Percentiles rank a stretch among this genome's conserved stretches.
phyloP scores from a whole-genome alignment of 1,140 invertebrate species.

The Mamestra configurata region DNA sequence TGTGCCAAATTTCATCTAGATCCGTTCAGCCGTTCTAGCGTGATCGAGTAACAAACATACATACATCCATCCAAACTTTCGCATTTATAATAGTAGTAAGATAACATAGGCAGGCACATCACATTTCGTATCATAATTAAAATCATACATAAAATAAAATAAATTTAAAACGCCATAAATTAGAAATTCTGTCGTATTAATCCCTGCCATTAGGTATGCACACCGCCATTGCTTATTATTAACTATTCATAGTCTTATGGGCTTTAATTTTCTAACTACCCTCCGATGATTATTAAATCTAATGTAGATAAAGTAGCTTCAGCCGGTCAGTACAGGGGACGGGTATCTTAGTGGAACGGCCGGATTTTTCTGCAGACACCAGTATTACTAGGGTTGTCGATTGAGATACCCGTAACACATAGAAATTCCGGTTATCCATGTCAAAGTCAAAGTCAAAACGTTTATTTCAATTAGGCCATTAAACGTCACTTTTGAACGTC shows the following conservation, averaged over 20 bases:
- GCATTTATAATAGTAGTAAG: too few relatives aligned
- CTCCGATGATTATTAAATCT: conserved; percentile 47
- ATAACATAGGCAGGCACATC: background rate
- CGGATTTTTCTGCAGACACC: conserved; percentile 55
- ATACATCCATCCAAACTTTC: too few relatives aligned
- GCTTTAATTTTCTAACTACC: conserved; percentile 27
- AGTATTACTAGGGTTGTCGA: conserved; percentile 52
- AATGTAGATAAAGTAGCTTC: conserved; percentile 42
- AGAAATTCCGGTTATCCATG: too few relatives aligned
- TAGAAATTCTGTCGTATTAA: conserved; percentile 25
- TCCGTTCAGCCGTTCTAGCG: too few relatives aligned
- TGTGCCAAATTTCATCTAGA: too few relatives aligned
- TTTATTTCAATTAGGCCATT: too few relatives aligned
- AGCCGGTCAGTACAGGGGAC: conserved; percentile 12
- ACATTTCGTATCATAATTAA: background rate
- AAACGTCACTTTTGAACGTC: too few relatives aligned
- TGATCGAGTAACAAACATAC: too few relatives aligned
- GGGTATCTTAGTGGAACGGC: conserved; percentile 54
- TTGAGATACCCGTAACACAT: background rate
- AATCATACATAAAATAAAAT: background rate
- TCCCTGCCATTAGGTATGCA: conserved; percentile 24
- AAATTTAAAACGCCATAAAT: conserved; percentile 1
- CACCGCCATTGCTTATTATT: conserved; percentile 33
- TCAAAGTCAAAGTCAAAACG: too few relatives aligned
- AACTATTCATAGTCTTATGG: conserved; percentile 46